Conservation (phyloP, 2,797 vertebrate species). For the Amblyraja radiata region DNA sequence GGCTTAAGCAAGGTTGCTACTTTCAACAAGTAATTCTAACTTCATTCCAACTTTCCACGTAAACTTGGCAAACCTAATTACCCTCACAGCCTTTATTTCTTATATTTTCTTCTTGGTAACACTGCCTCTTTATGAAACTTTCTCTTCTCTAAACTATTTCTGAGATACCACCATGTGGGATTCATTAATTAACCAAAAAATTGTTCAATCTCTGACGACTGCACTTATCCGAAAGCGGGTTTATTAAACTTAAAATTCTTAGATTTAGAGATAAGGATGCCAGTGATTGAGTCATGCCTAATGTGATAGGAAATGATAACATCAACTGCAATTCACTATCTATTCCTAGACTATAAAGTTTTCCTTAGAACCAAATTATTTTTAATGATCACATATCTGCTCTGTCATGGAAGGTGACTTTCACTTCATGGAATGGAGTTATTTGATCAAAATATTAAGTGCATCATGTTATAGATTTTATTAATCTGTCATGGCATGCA, state of each 20-base stretch:
- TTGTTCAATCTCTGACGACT: too few species aligned
- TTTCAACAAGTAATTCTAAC: neutral
- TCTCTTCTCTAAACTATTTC: neutral
- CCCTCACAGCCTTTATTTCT: neutral
- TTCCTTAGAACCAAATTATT: too few species aligned
- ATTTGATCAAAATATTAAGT: neutral
- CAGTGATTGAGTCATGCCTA: too few species aligned
- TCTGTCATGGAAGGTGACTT: neutral
- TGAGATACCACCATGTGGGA: neutral
- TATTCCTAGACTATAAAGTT: too few species aligned
- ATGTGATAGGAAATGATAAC: too few species aligned
- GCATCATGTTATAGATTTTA: neutral
- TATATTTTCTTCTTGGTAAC: neutral
- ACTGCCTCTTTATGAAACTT: neutral
- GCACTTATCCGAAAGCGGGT: too few species aligned
- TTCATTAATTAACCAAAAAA: too few species aligned
- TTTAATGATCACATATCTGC: neutral
- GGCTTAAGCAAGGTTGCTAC: neutral
- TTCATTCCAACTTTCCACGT: neutral
- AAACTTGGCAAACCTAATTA: neutral
- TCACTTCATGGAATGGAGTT: neutral
- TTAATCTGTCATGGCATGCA: neutral
- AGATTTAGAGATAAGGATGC: too few species aligned
- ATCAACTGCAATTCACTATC: too few species aligned
- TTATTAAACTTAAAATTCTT: too few species aligned